Percentiles rank a stretch among this genome's conserved stretches.
These are phyloP conservation scores for Agelas oroides DNA, from an alignment of 37 sponge, comb jelly and placozoan species.

Conservation along the genomic window DNA sequence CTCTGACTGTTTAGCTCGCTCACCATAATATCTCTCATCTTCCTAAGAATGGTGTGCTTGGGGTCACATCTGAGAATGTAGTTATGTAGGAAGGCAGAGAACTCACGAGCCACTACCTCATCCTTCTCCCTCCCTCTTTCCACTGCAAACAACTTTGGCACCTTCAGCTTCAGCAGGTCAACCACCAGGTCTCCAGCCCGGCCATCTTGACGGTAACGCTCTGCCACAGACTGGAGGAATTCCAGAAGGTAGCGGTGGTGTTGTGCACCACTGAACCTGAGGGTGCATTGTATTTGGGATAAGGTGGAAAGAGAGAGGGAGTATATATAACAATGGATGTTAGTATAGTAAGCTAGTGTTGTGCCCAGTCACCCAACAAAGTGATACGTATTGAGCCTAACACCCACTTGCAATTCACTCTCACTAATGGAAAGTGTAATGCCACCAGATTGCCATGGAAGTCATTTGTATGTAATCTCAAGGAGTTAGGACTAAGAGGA, in stretches of 20 bases:
- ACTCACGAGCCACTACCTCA: slow-evolving; percentile 10
- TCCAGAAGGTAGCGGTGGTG: slow-evolving; percentile 39
- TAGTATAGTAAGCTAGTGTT: neutral
- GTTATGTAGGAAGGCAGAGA: slow-evolving; percentile 5
- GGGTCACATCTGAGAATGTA: slow-evolving; percentile 43
- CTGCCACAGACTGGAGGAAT: slow-evolving; percentile 34
- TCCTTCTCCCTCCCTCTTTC: neutral
- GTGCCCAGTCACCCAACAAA: too few relatives aligned
- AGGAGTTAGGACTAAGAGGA: too few relatives aligned
- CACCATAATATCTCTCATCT: slow-evolving; percentile 29
- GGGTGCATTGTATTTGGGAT: too few relatives aligned
- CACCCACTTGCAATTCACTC: too few relatives aligned
- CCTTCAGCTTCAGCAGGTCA: slow-evolving; percentile 58
- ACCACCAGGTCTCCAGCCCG: slow-evolving; percentile 38
- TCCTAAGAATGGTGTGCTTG: slow-evolving; percentile 4
- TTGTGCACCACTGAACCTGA: slow-evolving; percentile 13
- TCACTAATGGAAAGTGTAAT: too few relatives aligned
- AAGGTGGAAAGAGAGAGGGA: neutral
- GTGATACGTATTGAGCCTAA: too few relatives aligned
- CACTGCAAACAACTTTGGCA: slow-evolving; percentile 45
- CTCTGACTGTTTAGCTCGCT: too few relatives aligned
- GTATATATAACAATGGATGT: too few relatives aligned
- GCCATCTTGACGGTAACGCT: slow-evolving; percentile 22
- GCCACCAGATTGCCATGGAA: too few relatives aligned
- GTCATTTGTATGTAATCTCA: too few relatives aligned